A percentile compares a stretch with the other conserved stretches of the same genome.
These are phyloP conservation scores for Malurus melanocephalus DNA, from an alignment of 2,113 vertebrate genomes.

Conservation along the genomic window DNA sequence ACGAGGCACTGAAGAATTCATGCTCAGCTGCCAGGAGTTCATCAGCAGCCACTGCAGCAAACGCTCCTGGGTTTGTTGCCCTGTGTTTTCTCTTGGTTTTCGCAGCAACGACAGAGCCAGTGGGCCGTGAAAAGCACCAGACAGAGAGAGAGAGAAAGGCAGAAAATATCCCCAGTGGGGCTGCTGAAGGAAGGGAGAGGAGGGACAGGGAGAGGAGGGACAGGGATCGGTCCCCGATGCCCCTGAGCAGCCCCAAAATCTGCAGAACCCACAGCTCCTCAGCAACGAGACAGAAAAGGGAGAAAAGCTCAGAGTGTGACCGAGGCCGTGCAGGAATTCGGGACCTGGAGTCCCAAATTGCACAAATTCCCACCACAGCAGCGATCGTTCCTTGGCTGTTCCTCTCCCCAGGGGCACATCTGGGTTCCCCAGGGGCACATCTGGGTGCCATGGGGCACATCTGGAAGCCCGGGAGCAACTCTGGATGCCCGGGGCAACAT, in stretches of 20 bases:
- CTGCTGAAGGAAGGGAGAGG: not conserved
- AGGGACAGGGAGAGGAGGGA: not conserved
- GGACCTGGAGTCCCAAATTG: no score
- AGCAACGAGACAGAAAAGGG: fast-evolving
- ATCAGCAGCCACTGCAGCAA: not conserved
- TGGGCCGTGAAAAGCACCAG: not conserved
- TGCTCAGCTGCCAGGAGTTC: not conserved
- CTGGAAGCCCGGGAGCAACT: not conserved
- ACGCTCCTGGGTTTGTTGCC: not conserved
- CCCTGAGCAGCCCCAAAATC: not conserved
- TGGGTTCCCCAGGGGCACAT: not conserved
- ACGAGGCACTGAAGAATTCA: not conserved
- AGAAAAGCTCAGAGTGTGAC: not conserved
- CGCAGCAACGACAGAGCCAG: not conserved
- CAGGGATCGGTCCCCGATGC: fast-evolving
- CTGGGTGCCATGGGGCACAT: not conserved
- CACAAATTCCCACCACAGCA: no score
- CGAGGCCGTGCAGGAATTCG: not conserved
- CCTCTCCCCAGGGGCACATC: not conserved
- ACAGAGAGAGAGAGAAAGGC: not conserved
- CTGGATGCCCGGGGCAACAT: no score
- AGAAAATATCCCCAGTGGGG: not conserved
- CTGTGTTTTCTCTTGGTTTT: not conserved
- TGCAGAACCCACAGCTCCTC: fast-evolving
- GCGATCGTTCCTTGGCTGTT: not conserved